These are phyloP conservation scores for Drosophila greeni DNA, from an alignment of 2,888 invertebrate genomes.

Conservation along the genomic window DNA sequence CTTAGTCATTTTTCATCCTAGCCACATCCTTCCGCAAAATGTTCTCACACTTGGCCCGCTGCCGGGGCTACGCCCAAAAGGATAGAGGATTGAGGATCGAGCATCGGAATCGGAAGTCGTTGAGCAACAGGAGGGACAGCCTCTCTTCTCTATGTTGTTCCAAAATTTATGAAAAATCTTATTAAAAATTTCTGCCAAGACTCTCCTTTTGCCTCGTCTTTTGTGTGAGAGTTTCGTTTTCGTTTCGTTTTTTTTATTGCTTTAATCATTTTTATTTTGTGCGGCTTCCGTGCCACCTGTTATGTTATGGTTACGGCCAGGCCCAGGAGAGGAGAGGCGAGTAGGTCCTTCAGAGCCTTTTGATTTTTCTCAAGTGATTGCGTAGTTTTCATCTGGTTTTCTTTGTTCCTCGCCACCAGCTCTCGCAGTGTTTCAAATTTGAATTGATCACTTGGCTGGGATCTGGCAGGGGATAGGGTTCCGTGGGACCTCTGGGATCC, in stretches of 20 bases:
- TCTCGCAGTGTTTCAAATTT: conserved; percentile 70
- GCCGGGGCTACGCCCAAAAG: conserved; percentile 57
- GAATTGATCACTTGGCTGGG: conserved; percentile 68
- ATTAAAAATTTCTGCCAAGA: conserved; percentile 73
- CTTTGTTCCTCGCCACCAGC: conserved; percentile 52
- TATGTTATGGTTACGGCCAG: conserved; percentile 46
- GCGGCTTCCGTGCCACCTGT: conserved; percentile 78
- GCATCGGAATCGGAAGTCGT: conserved; percentile 64
- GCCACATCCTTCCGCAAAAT: conserved; percentile 75
- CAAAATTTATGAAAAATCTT: conserved; percentile 66
- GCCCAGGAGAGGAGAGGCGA: conserved; percentile 24
- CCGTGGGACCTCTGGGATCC: conserved; percentile 56
- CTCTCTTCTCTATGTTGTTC: conserved; percentile 52
- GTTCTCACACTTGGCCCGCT: conserved; percentile 77
- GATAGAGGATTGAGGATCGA: conserved; percentile 30
- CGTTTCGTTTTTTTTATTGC: conserved; percentile 57
- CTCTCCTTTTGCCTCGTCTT: conserved; percentile 47
- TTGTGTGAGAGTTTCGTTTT: conserved; percentile 53
- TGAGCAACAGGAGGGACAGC: conserved; percentile 35
- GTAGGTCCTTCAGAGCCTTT: conserved; percentile 60
- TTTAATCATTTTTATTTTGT: conserved; percentile 76
- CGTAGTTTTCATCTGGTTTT: conserved; percentile 70
- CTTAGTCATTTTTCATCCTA: conserved; percentile 60
- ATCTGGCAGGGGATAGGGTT: conserved; percentile 53
- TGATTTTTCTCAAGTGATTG: conserved; percentile 76